Conservation (phyloP, 92 coral and sea anemone genomes). For the Siderastrea siderea region DNA sequence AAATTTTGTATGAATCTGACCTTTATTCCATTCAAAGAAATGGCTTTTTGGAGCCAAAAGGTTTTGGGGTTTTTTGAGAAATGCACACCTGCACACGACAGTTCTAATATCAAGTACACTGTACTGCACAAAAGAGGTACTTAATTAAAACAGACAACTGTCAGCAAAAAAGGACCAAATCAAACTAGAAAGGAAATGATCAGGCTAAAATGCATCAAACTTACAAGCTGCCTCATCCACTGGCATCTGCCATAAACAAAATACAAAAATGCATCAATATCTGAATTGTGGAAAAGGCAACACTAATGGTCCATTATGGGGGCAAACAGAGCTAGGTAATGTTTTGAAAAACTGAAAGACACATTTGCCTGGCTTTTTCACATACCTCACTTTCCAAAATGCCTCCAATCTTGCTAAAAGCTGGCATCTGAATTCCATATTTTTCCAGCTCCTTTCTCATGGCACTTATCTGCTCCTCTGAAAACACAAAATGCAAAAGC, state of each 20-base stretch:
- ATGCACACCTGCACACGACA: no score
- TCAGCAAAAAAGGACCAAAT: no score
- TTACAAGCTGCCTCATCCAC: constrained; percentile 99
- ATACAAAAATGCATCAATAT: neutral
- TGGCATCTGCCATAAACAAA: constrained; percentile 80
- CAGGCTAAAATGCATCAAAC: constrained; percentile 10
- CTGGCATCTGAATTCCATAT: constrained; percentile 98
- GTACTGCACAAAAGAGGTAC: no score
- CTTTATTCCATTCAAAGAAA: no score
- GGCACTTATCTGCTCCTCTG: constrained; percentile 99
- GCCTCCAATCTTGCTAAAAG: constrained; percentile 99
- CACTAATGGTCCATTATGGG: no score
- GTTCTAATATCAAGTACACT: no score
- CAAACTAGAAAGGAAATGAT: no score
- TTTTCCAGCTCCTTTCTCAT: constrained; percentile 98
- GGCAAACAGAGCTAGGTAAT: neutral
- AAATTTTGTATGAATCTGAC: no score
- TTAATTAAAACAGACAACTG: no score
- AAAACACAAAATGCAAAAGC: neutral
- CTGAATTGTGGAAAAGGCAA: neutral
- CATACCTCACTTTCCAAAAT: constrained; percentile 96
- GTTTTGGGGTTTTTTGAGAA: no score
- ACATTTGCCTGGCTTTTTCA: neutral
- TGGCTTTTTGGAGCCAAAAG: no score
- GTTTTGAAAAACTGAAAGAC: neutral